These are phyloP conservation scores for Drosophila mercatorum DNA, from an alignment of 2,888 invertebrate species.

Conservation along the genomic window DNA sequence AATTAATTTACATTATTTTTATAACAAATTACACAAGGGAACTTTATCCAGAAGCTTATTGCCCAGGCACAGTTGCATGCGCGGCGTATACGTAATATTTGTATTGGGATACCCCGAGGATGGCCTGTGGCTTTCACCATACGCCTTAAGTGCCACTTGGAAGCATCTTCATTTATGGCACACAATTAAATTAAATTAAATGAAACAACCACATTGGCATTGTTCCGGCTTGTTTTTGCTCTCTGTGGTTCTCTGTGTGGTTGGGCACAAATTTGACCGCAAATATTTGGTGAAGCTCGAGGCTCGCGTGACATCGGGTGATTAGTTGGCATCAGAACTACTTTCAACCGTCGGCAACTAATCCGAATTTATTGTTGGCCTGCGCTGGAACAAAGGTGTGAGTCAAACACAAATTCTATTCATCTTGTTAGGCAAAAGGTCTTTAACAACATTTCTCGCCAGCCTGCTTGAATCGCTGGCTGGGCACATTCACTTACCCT, in stretches of 20 bases:
- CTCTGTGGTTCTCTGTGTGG: constrained; percentile 2
- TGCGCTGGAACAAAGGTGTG: neutral
- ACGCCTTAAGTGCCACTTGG: constrained; percentile 47
- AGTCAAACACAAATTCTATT: constrained; percentile 6
- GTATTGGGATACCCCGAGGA: constrained; percentile 8
- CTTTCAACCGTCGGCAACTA: neutral
- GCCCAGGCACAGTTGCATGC: constrained; percentile 20
- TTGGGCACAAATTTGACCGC: neutral
- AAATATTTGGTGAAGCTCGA: constrained; percentile 6
- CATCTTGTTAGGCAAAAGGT: neutral
- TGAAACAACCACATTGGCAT: constrained; percentile 41
- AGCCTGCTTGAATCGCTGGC: constrained; percentile 13
- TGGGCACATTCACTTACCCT: constrained; percentile 30
- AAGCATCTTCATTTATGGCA: constrained; percentile 62
- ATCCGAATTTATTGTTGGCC: constrained; percentile 13
- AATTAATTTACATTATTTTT: constrained; percentile 75
- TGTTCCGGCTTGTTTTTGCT: constrained; percentile 12
- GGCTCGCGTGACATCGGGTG: constrained; percentile 28
- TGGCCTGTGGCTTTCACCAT: constrained; percentile 27
- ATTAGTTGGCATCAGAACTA: constrained; percentile 27
- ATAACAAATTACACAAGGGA: constrained; percentile 62
- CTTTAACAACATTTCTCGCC: neutral
- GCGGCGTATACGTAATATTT: constrained; percentile 40
- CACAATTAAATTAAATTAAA: constrained; percentile 73
- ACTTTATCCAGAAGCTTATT: constrained; percentile 10